Evolutionary conservation across 2,113 vertebrate species (phyloP), one percentile per base, ranked within the genome.

Genomic region (Myiagra hebetior): DNA sequence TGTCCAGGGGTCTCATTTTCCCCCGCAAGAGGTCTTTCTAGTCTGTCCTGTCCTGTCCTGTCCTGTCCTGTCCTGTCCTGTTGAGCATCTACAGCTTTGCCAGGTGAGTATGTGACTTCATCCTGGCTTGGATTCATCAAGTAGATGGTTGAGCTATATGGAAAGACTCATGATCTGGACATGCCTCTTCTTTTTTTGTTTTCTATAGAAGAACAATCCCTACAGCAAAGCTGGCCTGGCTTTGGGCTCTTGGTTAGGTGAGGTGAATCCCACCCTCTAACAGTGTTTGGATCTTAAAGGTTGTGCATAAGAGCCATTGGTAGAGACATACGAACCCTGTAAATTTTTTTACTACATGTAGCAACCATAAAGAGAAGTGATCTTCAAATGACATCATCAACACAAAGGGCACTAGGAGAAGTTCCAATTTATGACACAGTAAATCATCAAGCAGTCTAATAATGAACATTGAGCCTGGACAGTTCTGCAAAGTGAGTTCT

Each of bases 301-400:
- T 18, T 91, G 26, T 62, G 8, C 31, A 1, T 19, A 46, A 85
- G 28, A 82, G 37, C 50, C n/a, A 27, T 56, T 64, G 85, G 60
- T 94, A 41, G 44, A 92, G 83, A 56, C 64, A 33, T 53, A 64
- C 12, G 80, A 92, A 64, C 69, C 15, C 62, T 33, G 33, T 87
- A 75, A 94, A 79, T 74, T 69, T 64, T 83, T 63, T 62, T 64
- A 64, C 21, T 87, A 76, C 73, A 19, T 68, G 57, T 62, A 72
- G 56, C 64, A 84, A 57, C 77, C 13, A 30, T 87, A 94, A 95
- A 85, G 69, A 91, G 64, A 84, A 72, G 44, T 94, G 73, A 94
- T 96, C 89, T 97, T 96, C 96, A 95, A 95, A 94, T 94, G 92
- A 89, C 92, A 90, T 94, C 93, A 95, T 96, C 93, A 96, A 91